Base-by-base conservation (phyloP, 2,797 vertebrate species). In the Chelidonichthys spinosus region DNA sequence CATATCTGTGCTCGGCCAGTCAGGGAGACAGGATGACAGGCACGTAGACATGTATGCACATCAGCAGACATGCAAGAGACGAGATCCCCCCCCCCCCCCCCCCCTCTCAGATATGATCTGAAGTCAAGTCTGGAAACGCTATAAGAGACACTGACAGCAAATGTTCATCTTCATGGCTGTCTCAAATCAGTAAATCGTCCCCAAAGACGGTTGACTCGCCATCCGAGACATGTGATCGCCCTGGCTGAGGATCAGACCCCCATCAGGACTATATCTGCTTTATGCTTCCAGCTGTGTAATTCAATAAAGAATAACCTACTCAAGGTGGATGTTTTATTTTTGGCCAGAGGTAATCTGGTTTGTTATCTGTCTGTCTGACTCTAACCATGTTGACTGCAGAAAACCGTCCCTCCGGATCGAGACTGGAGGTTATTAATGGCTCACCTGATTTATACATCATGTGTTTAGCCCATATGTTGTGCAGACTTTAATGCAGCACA, bases 1-100 rank as follows among this genome's bases (percentile, higher is more conserved):
- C 88, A 92, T 93, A 91, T 93, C 86, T 90, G 63, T 76, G 80
- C 75, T 61, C 36, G 6, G 62, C 70, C 77, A 32, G 72, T 55
- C 72, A 61, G 63, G 40, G 46, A 69, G 78, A 78, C 44, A 55
- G 52, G 35, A 6, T 64, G 69, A 75, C 10, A 25, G 60, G 5
- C 49, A 79, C 69, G 69, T 2, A 69, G 59, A 76, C 17, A 39
- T 65, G 17, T 10, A 8, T 33, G 35, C 39, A 63, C 43, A 67
- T 39, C 32, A 64, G 66, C 61, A 52, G 25, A 69, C 39, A 73
- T 69, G 43, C 62, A 67, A 39, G 35, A 37, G 39, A 59, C 43
- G n/a, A 43, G 25, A 63, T 36, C 39, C 17, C 15, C n/a, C 39
- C 25, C 25, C 25, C 25, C 25, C 25, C 25, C n/a, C 39, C 25